Conservation (phyloP, 2,113 vertebrate genomes). For the Mohoua ochrocephala region DNA sequence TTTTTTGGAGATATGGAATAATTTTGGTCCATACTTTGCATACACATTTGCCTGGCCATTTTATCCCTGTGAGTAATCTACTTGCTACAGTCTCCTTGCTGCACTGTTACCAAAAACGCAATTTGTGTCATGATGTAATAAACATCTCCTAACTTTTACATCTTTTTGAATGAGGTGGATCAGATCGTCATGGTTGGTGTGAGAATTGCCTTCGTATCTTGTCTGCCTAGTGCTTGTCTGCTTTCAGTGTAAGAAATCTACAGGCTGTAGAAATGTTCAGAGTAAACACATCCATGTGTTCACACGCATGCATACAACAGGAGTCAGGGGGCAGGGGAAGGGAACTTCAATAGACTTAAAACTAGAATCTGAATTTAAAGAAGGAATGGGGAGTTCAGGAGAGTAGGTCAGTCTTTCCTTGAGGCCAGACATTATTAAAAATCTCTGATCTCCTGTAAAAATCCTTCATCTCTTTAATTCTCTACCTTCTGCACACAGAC, state of each 20-base stretch:
- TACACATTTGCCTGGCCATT: neutral
- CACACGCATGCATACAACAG: neutral
- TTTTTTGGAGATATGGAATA: neutral
- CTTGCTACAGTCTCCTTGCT: neutral
- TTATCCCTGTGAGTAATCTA: neutral
- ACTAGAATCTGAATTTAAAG: neutral
- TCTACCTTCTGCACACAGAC: neutral
- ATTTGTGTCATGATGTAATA: neutral
- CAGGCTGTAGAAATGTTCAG: neutral
- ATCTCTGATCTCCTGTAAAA: constrained; percentile 3
- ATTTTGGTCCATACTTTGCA: neutral
- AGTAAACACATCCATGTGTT: neutral
- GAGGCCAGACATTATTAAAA: neutral
- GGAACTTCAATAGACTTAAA: neutral
- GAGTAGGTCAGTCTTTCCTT: constrained; percentile 7
- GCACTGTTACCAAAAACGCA: neutral
- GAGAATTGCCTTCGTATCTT: neutral
- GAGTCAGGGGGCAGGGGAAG: neutral
- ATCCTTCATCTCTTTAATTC: constrained; percentile 1
- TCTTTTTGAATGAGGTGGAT: neutral
- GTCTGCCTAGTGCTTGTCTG: neutral
- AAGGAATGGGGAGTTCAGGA: neutral
- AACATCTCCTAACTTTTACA: neutral
- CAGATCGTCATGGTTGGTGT: neutral
- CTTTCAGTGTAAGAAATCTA: neutral